Conservation (phyloP, 2,113 vertebrate genomes). For the Ploceus nigricollis region DNA sequence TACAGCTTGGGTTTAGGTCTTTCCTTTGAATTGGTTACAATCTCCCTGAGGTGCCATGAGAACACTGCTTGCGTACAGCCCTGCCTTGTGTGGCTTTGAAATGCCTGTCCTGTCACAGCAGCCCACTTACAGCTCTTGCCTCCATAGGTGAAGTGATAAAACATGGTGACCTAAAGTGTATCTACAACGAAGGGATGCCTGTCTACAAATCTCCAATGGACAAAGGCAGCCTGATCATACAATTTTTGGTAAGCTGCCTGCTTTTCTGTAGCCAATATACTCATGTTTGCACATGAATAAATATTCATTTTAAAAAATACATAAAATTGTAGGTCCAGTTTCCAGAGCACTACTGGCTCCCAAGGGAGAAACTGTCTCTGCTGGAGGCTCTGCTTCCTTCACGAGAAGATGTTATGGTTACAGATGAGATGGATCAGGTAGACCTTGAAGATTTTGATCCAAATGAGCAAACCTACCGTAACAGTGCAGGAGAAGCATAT, state of each 20-base stretch:
- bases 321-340: constrained; percentile 80
- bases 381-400: constrained; percentile 88
- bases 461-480: constrained; percentile 69
- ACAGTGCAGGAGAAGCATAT: constrained; percentile 77
- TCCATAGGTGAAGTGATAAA: constrained; percentile 87
- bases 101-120: background rate
- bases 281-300: rapidly evolving
- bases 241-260: constrained; percentile 81
- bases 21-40: rapidly evolving
- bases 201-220: constrained; percentile 85
- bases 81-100: no score
- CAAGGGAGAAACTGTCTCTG: constrained; percentile 80
- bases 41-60: background rate
- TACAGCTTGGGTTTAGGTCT: background rate
- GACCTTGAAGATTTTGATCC: constrained; percentile 83
- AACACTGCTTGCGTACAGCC: background rate
- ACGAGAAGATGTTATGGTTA: constrained; percentile 81
- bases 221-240: constrained; percentile 85
- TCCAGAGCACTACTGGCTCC: constrained; percentile 88
- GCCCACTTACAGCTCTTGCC: background rate
- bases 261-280: background rate
- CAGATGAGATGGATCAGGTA: constrained; percentile 93
- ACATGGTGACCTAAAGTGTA: constrained; percentile 79
- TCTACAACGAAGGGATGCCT: constrained; percentile 91
- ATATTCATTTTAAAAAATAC: background rate